These are phyloP conservation scores for Colletes collaris DNA, from an alignment of 2,888 invertebrate genomes.

Conservation along the genomic window DNA sequence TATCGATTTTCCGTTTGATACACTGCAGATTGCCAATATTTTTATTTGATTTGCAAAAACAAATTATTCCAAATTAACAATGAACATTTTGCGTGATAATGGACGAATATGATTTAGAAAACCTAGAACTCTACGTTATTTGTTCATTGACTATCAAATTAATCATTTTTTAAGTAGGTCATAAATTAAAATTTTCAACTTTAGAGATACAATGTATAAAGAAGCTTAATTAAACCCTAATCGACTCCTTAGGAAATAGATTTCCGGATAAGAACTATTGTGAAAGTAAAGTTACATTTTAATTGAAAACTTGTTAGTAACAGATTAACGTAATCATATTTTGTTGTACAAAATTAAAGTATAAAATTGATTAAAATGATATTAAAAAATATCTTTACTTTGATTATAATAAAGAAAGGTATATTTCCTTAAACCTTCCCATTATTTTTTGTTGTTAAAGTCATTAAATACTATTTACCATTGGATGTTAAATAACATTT, in stretches of 20 bases:
- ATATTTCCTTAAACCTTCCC: slow-evolving; percentile 19
- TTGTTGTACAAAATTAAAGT: slow-evolving; percentile 40
- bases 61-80: slow-evolving; percentile 1
- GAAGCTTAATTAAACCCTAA: slow-evolving; percentile 29
- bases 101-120: slow-evolving; percentile 13
- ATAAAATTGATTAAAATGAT: slow-evolving; percentile 28
- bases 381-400: slow-evolving; percentile 47
- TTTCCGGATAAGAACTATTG: slow-evolving; percentile 19
- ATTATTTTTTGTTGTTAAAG: slow-evolving; percentile 1
- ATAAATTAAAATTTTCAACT: slow-evolving; percentile 28
- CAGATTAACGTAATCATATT: slow-evolving; percentile 33
- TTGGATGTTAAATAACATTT: slow-evolving; percentile 7
- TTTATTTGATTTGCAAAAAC: slow-evolving; percentile 12
- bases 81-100: slow-evolving; percentile 2
- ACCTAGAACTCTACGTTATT: slow-evolving; percentile 11
- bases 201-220: slow-evolving; percentile 44
- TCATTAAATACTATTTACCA: background rate
- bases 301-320: slow-evolving; percentile 24
- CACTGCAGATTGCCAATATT: slow-evolving; percentile 44
- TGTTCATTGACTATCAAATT: slow-evolving; percentile 13
- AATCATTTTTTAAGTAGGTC: slow-evolving; percentile 18
- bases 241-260: slow-evolving; percentile 40
- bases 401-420: slow-evolving; percentile 40
- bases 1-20: slow-evolving; percentile 57
- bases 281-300: slow-evolving; percentile 38